Evolutionary conservation across 2,888 invertebrate species (phyloP), one percentile per base, ranked within the genome.

Genomic region (Drosophila neutralis): DNA sequence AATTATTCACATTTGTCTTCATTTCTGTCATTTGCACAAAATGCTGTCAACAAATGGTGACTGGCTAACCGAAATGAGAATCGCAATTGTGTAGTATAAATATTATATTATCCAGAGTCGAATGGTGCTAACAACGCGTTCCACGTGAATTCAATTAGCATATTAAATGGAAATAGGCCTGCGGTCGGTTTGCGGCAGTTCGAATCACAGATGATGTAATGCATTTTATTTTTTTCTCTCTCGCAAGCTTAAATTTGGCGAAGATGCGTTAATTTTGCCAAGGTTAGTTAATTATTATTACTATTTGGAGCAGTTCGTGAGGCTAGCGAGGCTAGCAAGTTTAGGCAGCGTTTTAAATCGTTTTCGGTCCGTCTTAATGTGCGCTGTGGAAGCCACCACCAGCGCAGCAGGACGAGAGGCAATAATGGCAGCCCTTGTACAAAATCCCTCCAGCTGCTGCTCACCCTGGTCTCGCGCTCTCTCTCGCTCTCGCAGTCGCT

Each of bases 91-190:
- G 61, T 36, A 27, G 56, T 15, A 38, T 27, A 27, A 36, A 27
- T 35, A 36, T 78, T 66, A 64, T 69, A 36, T 80, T 66, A 61
- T 69, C 51, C 51, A 29, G 48, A 65, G 61, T 62, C 53, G 15
- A 77, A 60, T 72, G 70, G 81, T 88, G 83, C 62, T 85, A 87
- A 85, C 66, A 59, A 57, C 42, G 33, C 31, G 57, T 65, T 59
- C 73, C 87, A 84, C 88, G 89, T 84, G 87, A 89, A 87, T 78
- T 89, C 85, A 87, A 87, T 87, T 87, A 90, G 89, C 90, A 74
- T 77, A 80, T 74, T 57, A 60, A 69, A 68, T 56, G 69, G 66
- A 66, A 62, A 48, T 56, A 45, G 54, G 29, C 31, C 35, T 40
- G 48, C 58, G 52, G 59, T 48, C 45, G 15, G 53, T 2, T 29